Evolutionary conservation across 2,888 invertebrate genomes (phyloP), one percentile per base, ranked within the genome.

Genomic region (Neuroscelio doddi): DNA sequence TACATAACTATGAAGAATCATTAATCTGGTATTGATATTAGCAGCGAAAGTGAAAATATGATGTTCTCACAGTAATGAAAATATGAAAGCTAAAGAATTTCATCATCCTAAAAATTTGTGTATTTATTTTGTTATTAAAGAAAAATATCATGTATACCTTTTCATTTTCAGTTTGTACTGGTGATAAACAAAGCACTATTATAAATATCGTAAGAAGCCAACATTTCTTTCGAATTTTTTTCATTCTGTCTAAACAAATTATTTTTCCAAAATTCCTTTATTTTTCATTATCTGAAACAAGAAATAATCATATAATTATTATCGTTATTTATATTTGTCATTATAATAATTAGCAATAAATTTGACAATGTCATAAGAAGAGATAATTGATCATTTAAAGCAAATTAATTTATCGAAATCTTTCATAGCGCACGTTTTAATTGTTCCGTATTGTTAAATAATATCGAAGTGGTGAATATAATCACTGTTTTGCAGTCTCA

Each of bases 191-290:
- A 45, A 27, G 45, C 21, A 38, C 46, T 5, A 55, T 17, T 8
- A 55, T 5, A 1, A 55, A 14, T 10, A 55, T 26, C 4, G 45
- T 21, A 12, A 4, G 38, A n/a, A 49, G 27, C 53, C 49, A 50
- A 27, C 45, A 50, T 50, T 62, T 55, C 34, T 61, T 61, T 24
- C 55, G 41, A n/a, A 55, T 44, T 17, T 55, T 62, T 45, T 34
- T 62, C 62, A 62, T 62, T 10, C 55, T 62, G 61, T 15, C 24
- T 8, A 10, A 4, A 15, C 21, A 12, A 32, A 21, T 32, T 17
- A 4, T 9, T 17, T n/a, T 17, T 7, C 16, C 14, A 38, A 16
- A 15, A 38, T 38, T 16, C 17, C 16, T 30, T 30, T 30, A 5
- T 8, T n/a, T 9, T 10, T 30, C 10, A 7, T 30, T 30, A 10